Conservation (phyloP, 2,888 invertebrate species). For the Epinotia ramella region DNA sequence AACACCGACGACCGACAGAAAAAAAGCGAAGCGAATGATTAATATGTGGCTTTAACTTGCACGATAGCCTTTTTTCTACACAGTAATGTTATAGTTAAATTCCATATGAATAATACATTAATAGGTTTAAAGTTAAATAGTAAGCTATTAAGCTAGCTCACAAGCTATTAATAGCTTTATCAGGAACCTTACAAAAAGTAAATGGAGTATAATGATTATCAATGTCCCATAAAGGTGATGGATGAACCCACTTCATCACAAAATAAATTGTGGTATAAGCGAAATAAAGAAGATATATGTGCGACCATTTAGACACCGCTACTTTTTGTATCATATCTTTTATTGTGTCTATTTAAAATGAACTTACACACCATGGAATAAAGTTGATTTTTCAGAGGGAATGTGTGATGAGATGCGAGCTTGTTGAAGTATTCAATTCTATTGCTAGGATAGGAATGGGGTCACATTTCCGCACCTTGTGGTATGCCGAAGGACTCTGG, state of each 20-base stretch:
- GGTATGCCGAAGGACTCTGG: slow-evolving; percentile 13
- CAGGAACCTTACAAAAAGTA: neutral
- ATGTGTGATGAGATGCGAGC: neutral
- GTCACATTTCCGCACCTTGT: slow-evolving; percentile 13
- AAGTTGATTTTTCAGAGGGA: neutral
- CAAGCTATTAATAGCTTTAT: neutral
- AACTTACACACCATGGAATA: neutral
- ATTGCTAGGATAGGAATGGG: slow-evolving; percentile 21
- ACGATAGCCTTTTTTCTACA: too few species aligned
- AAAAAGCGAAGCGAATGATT: too few species aligned
- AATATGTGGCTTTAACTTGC: too few species aligned
- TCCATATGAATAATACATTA: too few species aligned
- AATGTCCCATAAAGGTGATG: neutral
- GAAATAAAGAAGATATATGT: slow-evolving; percentile 21
- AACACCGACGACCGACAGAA: too few species aligned
- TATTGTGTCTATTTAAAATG: neutral
- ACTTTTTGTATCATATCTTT: neutral
- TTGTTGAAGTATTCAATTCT: slow-evolving; percentile 3
- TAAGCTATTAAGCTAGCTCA: too few species aligned
- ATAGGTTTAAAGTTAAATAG: too few species aligned
- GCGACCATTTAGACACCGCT: neutral
- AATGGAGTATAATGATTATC: slow-evolving; percentile 23
- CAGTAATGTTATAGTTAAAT: too few species aligned
- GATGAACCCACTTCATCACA: slow-evolving; percentile 18
- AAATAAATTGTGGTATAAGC: slow-evolving; percentile 21